Conservation (phyloP, 2,113 vertebrate genomes). For the Rhinoptilus africanus region DNA sequence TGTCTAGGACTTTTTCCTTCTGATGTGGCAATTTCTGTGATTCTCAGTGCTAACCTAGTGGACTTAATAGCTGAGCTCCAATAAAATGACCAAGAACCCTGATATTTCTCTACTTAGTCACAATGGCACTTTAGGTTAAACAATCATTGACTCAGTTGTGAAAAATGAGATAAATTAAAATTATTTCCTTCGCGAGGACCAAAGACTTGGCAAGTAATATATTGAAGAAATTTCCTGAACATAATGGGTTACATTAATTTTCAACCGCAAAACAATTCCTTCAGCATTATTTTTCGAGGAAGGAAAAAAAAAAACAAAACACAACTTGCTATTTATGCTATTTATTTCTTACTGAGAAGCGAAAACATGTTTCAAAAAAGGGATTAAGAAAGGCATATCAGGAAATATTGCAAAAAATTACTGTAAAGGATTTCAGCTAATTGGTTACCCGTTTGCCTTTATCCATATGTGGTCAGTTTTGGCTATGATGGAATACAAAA, state of each 20-base stretch:
- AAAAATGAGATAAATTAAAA: conserved; percentile 85
- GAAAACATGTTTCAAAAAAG: conserved; percentile 56
- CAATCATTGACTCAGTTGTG: conserved; percentile 77
- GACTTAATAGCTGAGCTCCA: conserved; percentile 63
- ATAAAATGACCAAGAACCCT: conserved; percentile 65
- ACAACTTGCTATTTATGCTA: conserved; percentile 39
- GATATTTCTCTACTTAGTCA: conserved; percentile 74
- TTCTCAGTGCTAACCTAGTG: conserved; percentile 11
- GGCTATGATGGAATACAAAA: background rate
- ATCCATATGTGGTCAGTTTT: conserved; percentile 1
- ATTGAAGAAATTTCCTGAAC: conserved; percentile 78
- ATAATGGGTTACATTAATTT: conserved; percentile 84
- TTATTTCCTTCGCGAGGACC: conserved; percentile 75
- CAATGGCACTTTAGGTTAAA: conserved; percentile 79
- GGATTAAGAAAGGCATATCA: conserved; percentile 53
- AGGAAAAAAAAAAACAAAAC: background rate
- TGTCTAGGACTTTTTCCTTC: background rate
- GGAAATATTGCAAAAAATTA: conserved; percentile 10
- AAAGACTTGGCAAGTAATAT: conserved; percentile 78
- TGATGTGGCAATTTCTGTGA: conserved; percentile 56
- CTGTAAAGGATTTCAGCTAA: conserved; percentile 52
- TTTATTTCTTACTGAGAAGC: conserved; percentile 67
- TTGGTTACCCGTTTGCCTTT: conserved; percentile 38
- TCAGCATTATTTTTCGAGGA: conserved; percentile 76
- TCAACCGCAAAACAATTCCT: conserved; percentile 77